Percentiles rank a stretch among this genome's conserved stretches.
Evolutionary conservation across 2,888 invertebrate species (phyloP).

Genomic region (Drosophila mayaguana): DNA sequence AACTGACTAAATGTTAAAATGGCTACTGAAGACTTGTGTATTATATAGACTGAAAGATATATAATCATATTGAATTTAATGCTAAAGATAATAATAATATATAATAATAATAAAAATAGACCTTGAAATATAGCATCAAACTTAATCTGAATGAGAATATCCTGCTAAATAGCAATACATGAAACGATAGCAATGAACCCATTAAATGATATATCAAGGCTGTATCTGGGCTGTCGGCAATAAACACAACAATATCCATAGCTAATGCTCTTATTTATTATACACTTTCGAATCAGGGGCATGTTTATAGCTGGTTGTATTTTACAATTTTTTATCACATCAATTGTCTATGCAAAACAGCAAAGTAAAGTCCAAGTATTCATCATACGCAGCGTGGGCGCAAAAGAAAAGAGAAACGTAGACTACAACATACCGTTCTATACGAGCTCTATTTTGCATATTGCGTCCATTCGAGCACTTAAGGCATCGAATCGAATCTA

Average conservation of each 20-base stretch:
- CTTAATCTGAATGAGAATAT: not conserved
- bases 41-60: not conserved
- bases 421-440: constrained; percentile 1
- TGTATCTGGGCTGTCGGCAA: not conserved
- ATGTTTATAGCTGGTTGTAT: constrained; percentile 27
- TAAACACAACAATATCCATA: constrained; percentile 8
- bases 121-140: too few relatives aligned
- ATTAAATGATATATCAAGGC: not conserved
- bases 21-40: not conserved
- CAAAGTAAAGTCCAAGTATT: constrained; percentile 36
- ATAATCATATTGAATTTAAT: not conserved
- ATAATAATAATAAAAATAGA: too few relatives aligned
- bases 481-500: constrained; percentile 22
- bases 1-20: not conserved
- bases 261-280: constrained; percentile 10
- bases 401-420: constrained; percentile 18
- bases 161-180: not conserved
- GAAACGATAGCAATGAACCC: not conserved
- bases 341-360: constrained; percentile 33
- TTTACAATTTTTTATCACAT: constrained; percentile 36
- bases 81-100: not conserved
- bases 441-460: constrained; percentile 25
- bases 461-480: constrained; percentile 40
- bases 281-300: not conserved
- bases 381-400: constrained; percentile 59